phyloP scores from a whole-genome alignment of 2,888 invertebrate genomes.

The Apotomis turbidana region DNA sequence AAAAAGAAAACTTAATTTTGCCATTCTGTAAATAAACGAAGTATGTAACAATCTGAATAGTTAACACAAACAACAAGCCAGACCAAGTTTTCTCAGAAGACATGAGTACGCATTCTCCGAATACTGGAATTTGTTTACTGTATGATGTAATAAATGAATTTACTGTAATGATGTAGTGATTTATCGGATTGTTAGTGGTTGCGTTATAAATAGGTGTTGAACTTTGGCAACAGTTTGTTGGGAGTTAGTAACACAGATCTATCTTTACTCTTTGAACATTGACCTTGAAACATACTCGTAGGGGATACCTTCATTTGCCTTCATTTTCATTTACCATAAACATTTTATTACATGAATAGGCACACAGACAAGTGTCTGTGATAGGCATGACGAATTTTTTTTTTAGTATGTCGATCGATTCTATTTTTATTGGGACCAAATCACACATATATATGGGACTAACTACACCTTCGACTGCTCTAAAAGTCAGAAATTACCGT shows the following conservation, averaged over 20 bases:
- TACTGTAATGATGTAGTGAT: slow-evolving; percentile 28
- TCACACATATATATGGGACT: no score
- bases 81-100: slow-evolving; percentile 18
- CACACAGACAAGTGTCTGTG: no score
- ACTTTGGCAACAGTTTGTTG: slow-evolving; percentile 6
- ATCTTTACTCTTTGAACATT: neutral
- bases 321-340: no score
- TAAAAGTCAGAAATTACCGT: no score
- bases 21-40: neutral
- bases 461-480: no score
- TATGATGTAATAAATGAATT: slow-evolving; percentile 38
- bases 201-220: slow-evolving; percentile 12
- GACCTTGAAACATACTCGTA: no score
- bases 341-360: no score
- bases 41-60: neutral
- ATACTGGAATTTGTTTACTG: slow-evolving; percentile 28
- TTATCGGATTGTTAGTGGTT: slow-evolving; percentile 12
- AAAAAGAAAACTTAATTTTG: no score
- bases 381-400: no score
- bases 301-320: no score
- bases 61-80: slow-evolving; percentile 21
- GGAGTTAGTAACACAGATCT: neutral
- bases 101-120: slow-evolving; percentile 12
- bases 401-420: no score
- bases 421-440: no score